A percentile compares a stretch with the other conserved stretches of the same genome.
Conservation (phyloP, 2,797 vertebrate genomes). For the Chiloscyllium punctatum region DNA sequence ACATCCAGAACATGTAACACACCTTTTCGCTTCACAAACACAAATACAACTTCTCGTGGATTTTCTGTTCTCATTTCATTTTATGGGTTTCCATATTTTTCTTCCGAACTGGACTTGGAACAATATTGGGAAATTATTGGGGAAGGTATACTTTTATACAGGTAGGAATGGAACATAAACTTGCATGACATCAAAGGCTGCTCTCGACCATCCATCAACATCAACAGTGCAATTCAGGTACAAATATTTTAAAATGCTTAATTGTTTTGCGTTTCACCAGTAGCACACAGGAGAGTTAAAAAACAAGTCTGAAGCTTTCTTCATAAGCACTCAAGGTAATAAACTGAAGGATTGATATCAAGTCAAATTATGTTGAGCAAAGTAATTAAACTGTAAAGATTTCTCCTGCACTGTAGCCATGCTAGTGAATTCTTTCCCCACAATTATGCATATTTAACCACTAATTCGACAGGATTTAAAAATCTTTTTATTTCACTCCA, state of each 20-base stretch:
- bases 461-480: neutral
- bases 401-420: neutral
- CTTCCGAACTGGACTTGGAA: neutral
- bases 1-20: neutral
- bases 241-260: neutral
- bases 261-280: neutral
- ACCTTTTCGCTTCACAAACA: neutral
- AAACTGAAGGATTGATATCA: neutral
- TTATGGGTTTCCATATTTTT: neutral
- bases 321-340: neutral
- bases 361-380: neutral
- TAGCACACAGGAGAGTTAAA: neutral
- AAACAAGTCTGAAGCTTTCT: neutral
- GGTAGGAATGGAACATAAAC: neutral
- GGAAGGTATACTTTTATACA: neutral
- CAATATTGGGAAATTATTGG: neutral
- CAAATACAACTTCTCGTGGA: neutral
- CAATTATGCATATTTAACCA: neutral
- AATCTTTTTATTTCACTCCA: neutral
- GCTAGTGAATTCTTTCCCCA: neutral
- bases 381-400: neutral
- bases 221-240: neutral
- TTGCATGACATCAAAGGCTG: neutral
- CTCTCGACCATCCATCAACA: neutral
- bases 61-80: neutral